phyloP scores from a whole-genome alignment of 2,113 vertebrate genomes.

The Pyrgilauda ruficollis region DNA sequence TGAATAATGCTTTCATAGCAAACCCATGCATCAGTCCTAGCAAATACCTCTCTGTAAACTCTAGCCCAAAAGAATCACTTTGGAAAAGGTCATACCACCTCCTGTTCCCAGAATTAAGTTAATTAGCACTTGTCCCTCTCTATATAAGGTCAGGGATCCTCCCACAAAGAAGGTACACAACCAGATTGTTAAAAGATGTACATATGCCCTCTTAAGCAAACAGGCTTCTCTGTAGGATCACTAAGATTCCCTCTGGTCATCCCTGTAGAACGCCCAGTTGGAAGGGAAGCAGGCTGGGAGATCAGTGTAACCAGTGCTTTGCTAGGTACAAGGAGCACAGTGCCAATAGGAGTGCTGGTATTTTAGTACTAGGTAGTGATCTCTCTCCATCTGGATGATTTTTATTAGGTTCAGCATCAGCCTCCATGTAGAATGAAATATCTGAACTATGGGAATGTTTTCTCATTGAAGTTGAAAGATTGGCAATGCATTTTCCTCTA shows the following conservation, averaged over 20 bases:
- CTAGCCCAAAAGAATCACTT: conserved; percentile 27
- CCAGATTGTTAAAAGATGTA: conserved; percentile 39
- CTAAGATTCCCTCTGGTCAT: conserved; percentile 8
- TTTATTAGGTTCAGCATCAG: neutral
- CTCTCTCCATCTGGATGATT: neutral
- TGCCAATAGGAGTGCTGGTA: neutral
- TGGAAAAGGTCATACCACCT: conserved; percentile 47
- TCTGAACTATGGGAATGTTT: neutral
- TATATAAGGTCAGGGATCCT: conserved; percentile 15
- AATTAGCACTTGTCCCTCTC: conserved; percentile 44
- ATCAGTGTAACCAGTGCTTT: neutral
- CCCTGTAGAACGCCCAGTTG: neutral
- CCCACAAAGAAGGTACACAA: conserved; percentile 37
- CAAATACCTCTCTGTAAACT: conserved; percentile 26
- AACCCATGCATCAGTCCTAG: neutral
- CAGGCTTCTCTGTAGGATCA: neutral
- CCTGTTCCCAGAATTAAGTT: conserved; percentile 42
- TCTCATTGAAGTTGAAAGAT: neutral
- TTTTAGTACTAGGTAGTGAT: neutral
- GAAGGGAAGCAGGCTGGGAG: neutral
- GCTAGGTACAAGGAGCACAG: neutral
- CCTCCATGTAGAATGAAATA: neutral
- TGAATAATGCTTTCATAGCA: conserved; percentile 7
- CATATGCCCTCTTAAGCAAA: conserved; percentile 25
- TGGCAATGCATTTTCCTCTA: neutral